Conservation (phyloP, 2,113 vertebrate genomes). For the Coptodon rendalli region DNA sequence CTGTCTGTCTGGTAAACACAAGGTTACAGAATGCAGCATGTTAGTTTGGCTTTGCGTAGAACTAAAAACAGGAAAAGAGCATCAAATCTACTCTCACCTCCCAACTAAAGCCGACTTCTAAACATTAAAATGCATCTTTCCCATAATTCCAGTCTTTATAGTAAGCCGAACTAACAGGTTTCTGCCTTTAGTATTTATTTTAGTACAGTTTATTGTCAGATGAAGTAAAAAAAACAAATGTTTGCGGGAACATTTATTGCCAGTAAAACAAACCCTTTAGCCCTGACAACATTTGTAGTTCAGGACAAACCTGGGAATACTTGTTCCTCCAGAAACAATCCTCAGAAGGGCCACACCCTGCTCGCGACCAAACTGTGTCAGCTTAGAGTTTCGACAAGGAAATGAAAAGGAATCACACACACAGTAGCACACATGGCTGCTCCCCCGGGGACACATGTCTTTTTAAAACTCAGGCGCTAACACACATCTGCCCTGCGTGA, state of each 20-base stretch:
- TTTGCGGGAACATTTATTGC: not conserved
- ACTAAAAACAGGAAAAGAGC: not conserved
- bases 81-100: not conserved
- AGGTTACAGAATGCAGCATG: not conserved
- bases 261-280: not conserved
- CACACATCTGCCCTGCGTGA: not conserved
- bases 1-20: not conserved
- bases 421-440: not conserved
- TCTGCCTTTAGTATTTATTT: not conserved
- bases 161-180: not conserved
- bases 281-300: not conserved
- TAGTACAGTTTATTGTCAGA: not conserved
- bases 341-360: not conserved
- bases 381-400: not conserved
- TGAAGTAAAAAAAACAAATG: not conserved
- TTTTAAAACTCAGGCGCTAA: not conserved
- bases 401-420: not conserved
- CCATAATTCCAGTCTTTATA: not conserved
- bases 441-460: not conserved
- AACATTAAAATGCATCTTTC: not conserved
- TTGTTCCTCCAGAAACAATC: conserved; percentile 30
- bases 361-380: not conserved
- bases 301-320: conserved; percentile 5
- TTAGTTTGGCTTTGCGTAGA: not conserved
- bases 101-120: not conserved